Evolutionary conservation across 2,888 invertebrate genomes (phyloP), one percentile per base, ranked within the genome.

Genomic region (Portevinia maculata): DNA sequence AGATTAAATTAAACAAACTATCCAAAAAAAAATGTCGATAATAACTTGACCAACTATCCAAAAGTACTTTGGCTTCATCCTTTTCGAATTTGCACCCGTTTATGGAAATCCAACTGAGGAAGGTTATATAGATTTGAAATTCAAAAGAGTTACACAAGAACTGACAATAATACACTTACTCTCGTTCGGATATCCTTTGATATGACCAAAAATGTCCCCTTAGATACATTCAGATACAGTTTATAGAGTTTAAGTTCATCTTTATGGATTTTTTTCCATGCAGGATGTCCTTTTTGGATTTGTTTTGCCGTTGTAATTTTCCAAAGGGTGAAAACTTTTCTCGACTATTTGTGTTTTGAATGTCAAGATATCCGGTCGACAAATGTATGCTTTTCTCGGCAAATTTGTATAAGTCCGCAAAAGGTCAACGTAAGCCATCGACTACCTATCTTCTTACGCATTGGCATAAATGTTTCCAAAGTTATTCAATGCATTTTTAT

Each of bases 311-410:
- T 65, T 11, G 65, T 44, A 19, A 50, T 50, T 50, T 57, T 52
- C 3, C 11, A 34, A 41, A 70, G 76, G 76, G 65, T 71, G 70
- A 19, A 59, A 50, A 65, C 67, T 73, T 39, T 50, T 69, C 62
- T 78, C 21, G 65, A 78, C 83, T 65, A 83, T 83, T 83, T 83
- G 83, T 73, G 71, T 83, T 67, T 76, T 57, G 76, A 81, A 81
- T 76, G 81, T 83, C 83, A 78, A 83, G 83, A 83, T 83, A 83
- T 83, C 83, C 83, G 83, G 83, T 83, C 60, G 53, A 67, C 71
- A 78, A 73, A 73, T 73, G 71, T 65, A 24, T 5, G 5, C 2
- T 5, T 39, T n/a, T 39, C 30, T 24, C 21, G 15, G 5, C 44
- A 44, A 55, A 53, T 59, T 28, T 55, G 30, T 46, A 13, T 48